Conservation (phyloP, 2,113 vertebrate genomes). For the Butorides virescens region DNA sequence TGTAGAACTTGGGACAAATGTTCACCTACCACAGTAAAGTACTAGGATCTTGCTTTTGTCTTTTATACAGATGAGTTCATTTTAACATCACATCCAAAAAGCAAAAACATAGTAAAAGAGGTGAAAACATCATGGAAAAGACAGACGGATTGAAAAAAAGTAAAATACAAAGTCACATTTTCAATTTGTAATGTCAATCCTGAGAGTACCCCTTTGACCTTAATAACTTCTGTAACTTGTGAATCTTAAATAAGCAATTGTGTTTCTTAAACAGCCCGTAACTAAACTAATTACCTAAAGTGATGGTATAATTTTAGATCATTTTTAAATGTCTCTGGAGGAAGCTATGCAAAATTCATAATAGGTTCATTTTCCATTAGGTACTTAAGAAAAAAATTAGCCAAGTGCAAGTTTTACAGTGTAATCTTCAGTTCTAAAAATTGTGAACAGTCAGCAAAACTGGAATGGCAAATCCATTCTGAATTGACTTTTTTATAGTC, state of each 20-base stretch:
- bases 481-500: background rate
- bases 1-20: background rate
- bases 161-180: background rate
- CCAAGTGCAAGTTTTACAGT: background rate
- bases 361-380: background rate
- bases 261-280: slow-evolving; percentile 14
- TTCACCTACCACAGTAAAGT: background rate
- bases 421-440: background rate
- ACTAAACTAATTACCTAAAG: slow-evolving; percentile 9
- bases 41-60: background rate
- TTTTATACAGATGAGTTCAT: background rate
- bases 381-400: background rate
- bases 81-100: background rate
- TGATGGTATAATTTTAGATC: background rate
- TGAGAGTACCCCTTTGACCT: background rate
- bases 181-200: background rate
- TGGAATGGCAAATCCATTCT: background rate
- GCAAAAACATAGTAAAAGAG: background rate
- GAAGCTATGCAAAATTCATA: background rate
- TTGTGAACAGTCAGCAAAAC: background rate
- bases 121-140: background rate
- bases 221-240: background rate
- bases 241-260: background rate
- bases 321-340: slow-evolving; percentile 24
- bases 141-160: background rate